Conservation (phyloP, 2,888 invertebrate genomes). For the Patella pellucida region DNA sequence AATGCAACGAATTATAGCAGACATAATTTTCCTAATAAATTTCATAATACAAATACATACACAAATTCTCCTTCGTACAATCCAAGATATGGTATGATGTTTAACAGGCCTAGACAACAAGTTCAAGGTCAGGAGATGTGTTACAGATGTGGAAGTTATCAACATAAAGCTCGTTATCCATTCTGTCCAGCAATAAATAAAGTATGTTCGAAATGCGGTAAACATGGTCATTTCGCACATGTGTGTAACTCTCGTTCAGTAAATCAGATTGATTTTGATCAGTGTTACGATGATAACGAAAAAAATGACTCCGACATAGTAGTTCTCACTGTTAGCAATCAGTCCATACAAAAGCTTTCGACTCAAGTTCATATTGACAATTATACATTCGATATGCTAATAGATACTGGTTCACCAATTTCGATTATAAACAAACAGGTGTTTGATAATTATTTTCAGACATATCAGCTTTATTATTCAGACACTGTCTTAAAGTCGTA, state of each 20-base stretch:
- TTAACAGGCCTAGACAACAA: neutral
- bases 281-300: neutral
- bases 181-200: too few species aligned
- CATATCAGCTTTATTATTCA: too few species aligned
- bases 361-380: neutral
- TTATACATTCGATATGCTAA: neutral
- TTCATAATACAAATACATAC: too few species aligned
- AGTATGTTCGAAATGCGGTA: neutral
- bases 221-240: neutral
- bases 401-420: neutral
- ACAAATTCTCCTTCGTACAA: too few species aligned
- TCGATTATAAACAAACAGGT: neutral
- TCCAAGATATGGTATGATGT: too few species aligned
- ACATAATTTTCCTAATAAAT: too few species aligned
- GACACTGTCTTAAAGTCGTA: too few species aligned
- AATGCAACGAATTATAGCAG: too few species aligned
- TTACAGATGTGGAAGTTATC: neutral
- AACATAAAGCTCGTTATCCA: neutral
- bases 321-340: neutral
- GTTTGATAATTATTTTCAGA: too few species aligned
- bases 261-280: neutral
- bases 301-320: neutral
- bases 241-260: neutral
- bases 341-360: neutral
- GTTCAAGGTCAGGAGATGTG: neutral